Percentiles rank a stretch among this genome's conserved stretches.
phyloP scores from a whole-genome alignment of 2,797 vertebrate genomes.

The Xyrichtys novacula region DNA sequence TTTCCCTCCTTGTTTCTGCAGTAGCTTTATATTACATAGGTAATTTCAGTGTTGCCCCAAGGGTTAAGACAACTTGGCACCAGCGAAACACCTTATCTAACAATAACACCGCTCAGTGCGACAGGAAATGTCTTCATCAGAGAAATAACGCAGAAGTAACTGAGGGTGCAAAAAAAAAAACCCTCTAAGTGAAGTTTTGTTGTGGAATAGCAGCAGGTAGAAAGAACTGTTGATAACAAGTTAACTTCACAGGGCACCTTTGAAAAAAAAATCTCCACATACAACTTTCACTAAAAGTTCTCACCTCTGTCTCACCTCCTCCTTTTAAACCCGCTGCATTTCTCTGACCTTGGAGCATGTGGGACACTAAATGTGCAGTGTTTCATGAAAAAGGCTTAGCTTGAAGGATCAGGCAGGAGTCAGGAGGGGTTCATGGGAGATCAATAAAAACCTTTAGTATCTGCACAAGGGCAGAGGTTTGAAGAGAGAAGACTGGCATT shows the following conservation, averaged over 20 bases:
- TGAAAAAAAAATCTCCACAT: background rate
- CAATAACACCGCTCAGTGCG: background rate
- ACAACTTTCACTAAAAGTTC: constrained; percentile 3
- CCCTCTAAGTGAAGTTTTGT: background rate
- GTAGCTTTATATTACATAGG: background rate
- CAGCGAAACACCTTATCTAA: background rate
- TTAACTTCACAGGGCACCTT: constrained; percentile 9
- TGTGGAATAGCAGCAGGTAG: background rate
- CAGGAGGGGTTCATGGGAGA: constrained; percentile 59
- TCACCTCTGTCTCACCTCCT: constrained; percentile 21
- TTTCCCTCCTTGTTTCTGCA: no score
- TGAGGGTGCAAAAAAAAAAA: background rate
- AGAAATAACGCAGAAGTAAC: background rate
- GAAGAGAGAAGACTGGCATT: constrained; percentile 43
- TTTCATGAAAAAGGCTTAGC: constrained; percentile 69
- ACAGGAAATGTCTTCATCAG: background rate
- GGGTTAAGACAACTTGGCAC: background rate
- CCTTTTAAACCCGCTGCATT: constrained; percentile 41
- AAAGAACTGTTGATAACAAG: constrained; percentile 4
- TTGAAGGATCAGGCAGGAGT: constrained; percentile 63
- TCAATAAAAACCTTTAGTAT: constrained; percentile 71
- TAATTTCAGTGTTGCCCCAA: background rate
- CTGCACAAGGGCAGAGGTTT: constrained; percentile 46
- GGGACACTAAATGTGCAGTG: constrained; percentile 63
- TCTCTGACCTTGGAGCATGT: constrained; percentile 57